Evolutionary conservation across 2,888 invertebrate species (phyloP), one percentile per base, ranked within the genome.

Genomic region (Rutpela maculata): DNA sequence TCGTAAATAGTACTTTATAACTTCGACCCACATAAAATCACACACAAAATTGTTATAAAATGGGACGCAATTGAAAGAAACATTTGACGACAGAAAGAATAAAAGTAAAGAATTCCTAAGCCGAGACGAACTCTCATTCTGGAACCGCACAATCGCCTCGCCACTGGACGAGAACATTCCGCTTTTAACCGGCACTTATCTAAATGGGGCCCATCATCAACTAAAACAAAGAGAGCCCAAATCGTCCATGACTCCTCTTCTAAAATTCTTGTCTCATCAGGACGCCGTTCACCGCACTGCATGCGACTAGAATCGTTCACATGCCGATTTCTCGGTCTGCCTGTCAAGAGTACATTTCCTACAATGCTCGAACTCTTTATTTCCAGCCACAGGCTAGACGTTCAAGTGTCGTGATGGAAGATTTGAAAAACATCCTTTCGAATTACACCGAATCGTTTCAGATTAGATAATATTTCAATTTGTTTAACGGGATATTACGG

Each of bases 171-270:
- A 38, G 22, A n/a, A 31, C 66, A 66, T 50, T 59, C 18, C 15
- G 3, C 9, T 15, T 67, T 43, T 35, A 65, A 80, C 78, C 77
- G 78, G 77, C 81, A 80, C 83, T 84, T 85, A 84, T 82, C 83
- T 84, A 84, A 85, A 84, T 83, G 83, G 81, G 79, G 75, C 77
- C 75, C 83, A 82, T 81, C 82, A 81, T 83, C 80, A 55, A 26
- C 43, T 50, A 66, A 66, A 55, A 66, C 66, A 67, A 67, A 67
- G 67, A 31, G 26, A n/a, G 55, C 55, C 67, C 35, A 67, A 67
- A 43, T 43, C 12, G 38, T 66, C 65, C 38, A 35, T 38, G 55
- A 55, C 59, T 59, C 18, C 19, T 15, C 60, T 35, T 66, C 67
- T 66, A 18, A 38, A 70, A 70, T 26, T 38, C 70, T 59, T 57